Conservation (phyloP, 2,888 invertebrate species). For the Caenorhabditis sp. region DNA sequence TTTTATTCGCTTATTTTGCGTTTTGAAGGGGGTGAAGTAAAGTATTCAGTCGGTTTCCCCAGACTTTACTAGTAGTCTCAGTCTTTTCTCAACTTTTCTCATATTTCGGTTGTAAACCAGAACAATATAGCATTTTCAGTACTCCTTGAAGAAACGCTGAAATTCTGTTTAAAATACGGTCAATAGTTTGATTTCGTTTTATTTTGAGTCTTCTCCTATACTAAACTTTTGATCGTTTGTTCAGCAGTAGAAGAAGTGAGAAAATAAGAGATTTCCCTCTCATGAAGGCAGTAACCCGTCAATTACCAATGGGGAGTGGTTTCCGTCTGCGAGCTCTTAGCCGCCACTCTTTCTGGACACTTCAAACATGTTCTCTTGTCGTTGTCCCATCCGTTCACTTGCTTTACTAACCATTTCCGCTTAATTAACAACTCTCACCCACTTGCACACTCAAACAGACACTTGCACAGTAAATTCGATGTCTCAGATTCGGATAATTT, state of each 20-base stretch:
- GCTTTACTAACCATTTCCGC: conserved; percentile 30
- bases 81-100: not conserved
- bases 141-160: too few relatives aligned
- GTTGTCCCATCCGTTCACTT: conserved; percentile 9
- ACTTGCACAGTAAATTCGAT: conserved; percentile 29
- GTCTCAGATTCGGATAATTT: not conserved
- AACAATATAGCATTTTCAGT: too few relatives aligned
- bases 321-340: conserved; percentile 12
- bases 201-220: too few relatives aligned
- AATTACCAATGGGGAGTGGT: conserved; percentile 31
- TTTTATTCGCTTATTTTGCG: conserved; percentile 56
- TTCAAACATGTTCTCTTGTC: not conserved
- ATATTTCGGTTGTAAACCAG: too few relatives aligned
- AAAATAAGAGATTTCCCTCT: conserved; percentile 20
- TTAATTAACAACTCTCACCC: conserved; percentile 17
- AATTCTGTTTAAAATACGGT: too few relatives aligned
- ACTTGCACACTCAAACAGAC: conserved; percentile 14
- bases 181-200: too few relatives aligned
- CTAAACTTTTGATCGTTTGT: too few relatives aligned
- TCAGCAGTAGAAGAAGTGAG: not conserved
- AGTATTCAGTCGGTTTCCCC: conserved; percentile 42
- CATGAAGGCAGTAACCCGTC: conserved; percentile 35
- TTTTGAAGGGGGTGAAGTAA: conserved; percentile 18
- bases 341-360: not conserved
- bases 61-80: conserved; percentile 15